Conservation (phyloP, 2,888 invertebrate genomes). For the Caenorhabditis zanzibari region DNA sequence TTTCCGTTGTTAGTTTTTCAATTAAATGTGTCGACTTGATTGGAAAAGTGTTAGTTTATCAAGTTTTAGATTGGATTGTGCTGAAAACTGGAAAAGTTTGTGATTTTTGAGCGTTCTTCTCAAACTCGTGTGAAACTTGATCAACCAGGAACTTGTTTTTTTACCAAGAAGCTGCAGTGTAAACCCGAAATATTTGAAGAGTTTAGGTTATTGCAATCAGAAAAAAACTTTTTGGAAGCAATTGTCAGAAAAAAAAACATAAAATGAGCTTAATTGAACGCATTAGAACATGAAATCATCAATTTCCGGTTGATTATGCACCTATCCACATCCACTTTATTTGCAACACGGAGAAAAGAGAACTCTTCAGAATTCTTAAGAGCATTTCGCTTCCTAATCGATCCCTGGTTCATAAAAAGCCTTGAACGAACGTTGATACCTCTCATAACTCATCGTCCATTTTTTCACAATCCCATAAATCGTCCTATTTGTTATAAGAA, state of each 20-base stretch:
- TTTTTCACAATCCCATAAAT: neutral
- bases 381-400: neutral
- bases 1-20: neutral
- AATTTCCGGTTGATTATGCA: conserved; percentile 61
- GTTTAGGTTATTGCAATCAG: neutral
- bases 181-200: neutral
- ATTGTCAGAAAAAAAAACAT: neutral
- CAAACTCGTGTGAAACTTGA: neutral
- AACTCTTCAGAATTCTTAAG: conserved; percentile 26
- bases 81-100: too few relatives aligned
- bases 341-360: conserved; percentile 16
- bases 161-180: neutral
- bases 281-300: conserved; percentile 50
- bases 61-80: too few relatives aligned
- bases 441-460: neutral
- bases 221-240: neutral
- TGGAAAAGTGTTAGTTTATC: too few relatives aligned
- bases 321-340: conserved; percentile 5
- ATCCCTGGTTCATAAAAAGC: neutral
- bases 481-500: neutral
- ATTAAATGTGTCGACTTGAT: neutral
- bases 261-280: conserved; percentile 1
- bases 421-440: neutral
- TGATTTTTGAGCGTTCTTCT: neutral
- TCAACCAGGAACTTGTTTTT: neutral